These are phyloP conservation scores for Actinopyga echinites DNA, from an alignment of 53 echinoderm and acorn worm genomes.

Conservation along the genomic window DNA sequence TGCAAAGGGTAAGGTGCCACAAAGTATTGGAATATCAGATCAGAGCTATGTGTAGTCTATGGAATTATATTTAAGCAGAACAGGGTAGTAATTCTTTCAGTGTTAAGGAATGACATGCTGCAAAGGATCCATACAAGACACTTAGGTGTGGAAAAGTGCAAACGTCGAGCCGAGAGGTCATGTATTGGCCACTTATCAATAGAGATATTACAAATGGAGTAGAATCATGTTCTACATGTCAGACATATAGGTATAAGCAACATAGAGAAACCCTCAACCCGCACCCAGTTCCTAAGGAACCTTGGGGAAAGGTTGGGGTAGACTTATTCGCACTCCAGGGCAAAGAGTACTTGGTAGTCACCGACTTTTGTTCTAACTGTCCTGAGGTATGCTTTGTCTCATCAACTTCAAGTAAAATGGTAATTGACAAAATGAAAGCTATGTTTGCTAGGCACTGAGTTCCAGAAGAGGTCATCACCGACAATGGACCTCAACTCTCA, in stretches of 20 bases:
- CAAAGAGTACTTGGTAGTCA: slow-evolving; percentile 1
- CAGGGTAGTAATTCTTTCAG: slow-evolving; percentile 48
- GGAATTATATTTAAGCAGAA: slow-evolving; percentile 45
- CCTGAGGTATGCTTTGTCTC: background rate
- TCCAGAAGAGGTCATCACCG: slow-evolving; percentile 10
- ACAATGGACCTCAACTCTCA: slow-evolving; percentile 48
- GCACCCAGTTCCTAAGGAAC: background rate
- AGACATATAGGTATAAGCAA: slow-evolving; percentile 7
- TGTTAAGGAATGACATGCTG: slow-evolving; percentile 45
- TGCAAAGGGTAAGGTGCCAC: background rate
- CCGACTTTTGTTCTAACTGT: background rate
- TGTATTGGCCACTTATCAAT: slow-evolving; percentile 56
- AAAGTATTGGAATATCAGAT: slow-evolving; percentile 21
- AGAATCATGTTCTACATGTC: slow-evolving; percentile 7
- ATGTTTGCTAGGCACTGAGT: slow-evolving; percentile 55
- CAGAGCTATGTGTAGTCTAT: slow-evolving; percentile 41
- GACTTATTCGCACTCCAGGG: slow-evolving; percentile 16
- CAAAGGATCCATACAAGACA: slow-evolving; percentile 54
- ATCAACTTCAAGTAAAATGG: slow-evolving; percentile 24
- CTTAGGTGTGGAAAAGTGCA: slow-evolving; percentile 53
- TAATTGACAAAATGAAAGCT: slow-evolving; percentile 45
- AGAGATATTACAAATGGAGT: slow-evolving; percentile 46
- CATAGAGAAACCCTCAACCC: background rate
- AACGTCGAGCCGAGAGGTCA: slow-evolving; percentile 42
- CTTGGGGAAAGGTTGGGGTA: slow-evolving; percentile 6